Percentiles rank a stretch among this genome's conserved stretches.
Conservation (phyloP, 2,797 vertebrate species). For the Semaprochilodus insignis region DNA sequence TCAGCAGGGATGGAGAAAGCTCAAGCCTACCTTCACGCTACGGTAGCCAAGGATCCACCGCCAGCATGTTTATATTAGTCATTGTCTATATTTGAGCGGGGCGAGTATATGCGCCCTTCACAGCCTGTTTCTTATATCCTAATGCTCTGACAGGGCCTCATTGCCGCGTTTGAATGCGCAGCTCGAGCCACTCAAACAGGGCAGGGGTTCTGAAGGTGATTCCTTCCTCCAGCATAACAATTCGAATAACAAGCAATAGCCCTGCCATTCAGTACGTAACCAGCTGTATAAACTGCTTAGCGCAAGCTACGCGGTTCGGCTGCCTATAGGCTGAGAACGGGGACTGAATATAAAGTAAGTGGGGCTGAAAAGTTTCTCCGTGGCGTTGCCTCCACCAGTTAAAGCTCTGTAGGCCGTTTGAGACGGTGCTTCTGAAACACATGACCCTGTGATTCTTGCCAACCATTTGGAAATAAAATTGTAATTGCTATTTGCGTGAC, state of each 20-base stretch:
- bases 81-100: conserved; percentile 24
- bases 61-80: conserved; percentile 18
- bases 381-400: not conserved
- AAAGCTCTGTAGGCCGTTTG: not conserved
- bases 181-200: not conserved
- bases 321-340: not conserved
- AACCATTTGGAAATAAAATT: conserved; percentile 12
- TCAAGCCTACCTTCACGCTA: conserved; percentile 44
- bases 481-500: too few relatives aligned
- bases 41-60: conserved; percentile 5
- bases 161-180: conserved; percentile 1
- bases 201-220: conserved; percentile 16
- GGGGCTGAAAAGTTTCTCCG: conserved; percentile 9
- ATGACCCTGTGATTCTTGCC: not conserved
- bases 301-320: not conserved
- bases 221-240: conserved; percentile 10
- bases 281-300: conserved; percentile 37
- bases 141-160: conserved; percentile 34
- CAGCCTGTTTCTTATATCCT: conserved; percentile 17
- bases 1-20: conserved; percentile 13
- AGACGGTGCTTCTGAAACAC: not conserved
- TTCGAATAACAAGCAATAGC: conserved; percentile 24
- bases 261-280: conserved; percentile 28
- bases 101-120: conserved; percentile 10
- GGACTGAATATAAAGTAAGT: conserved; percentile 13